phyloP scores from a whole-genome alignment of 2,888 invertebrate genomes.

The Bellardia bayeri region DNA sequence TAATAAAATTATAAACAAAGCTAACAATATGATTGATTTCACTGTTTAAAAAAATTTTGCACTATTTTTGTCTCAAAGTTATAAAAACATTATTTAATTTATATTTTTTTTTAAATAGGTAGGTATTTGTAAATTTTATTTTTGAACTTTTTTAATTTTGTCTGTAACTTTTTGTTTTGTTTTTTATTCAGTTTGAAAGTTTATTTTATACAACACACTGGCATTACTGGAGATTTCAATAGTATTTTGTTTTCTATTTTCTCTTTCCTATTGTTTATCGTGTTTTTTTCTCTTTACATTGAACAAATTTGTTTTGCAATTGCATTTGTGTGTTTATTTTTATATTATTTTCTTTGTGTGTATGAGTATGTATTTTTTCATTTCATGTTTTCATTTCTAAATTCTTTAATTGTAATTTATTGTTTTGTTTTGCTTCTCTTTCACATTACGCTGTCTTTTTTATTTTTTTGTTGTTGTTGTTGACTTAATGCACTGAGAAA shows the following conservation, averaged over 20 bases:
- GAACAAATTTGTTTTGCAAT: not conserved
- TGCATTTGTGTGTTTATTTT: conserved; percentile 51
- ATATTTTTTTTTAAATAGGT: not conserved
- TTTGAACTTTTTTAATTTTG: conserved; percentile 24
- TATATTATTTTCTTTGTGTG: conserved; percentile 32
- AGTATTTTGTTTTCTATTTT: conserved; percentile 15
- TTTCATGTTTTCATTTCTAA: conserved; percentile 58
- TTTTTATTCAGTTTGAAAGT: conserved; percentile 31
- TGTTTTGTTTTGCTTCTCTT: conserved; percentile 12
- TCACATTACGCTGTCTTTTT: not conserved
- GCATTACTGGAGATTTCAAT: conserved; percentile 15
- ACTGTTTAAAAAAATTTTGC: not conserved
- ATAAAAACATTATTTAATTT: conserved; percentile 21
- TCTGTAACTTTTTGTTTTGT: conserved; percentile 20
- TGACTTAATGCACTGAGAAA: conserved; percentile 34
- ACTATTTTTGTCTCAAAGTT: not conserved
- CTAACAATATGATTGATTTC: not conserved
- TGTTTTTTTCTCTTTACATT: conserved; percentile 5
- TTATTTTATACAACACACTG: conserved; percentile 13
- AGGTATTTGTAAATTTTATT: not conserved
- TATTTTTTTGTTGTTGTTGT: conserved; percentile 29
- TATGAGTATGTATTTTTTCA: conserved; percentile 26
- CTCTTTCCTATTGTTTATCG: conserved; percentile 39
- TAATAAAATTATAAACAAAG: too few relatives aligned
- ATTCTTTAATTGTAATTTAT: conserved; percentile 35